Evolutionary conservation across 2,888 invertebrate genomes (phyloP).

Genomic region (Prenolepis imparis): DNA sequence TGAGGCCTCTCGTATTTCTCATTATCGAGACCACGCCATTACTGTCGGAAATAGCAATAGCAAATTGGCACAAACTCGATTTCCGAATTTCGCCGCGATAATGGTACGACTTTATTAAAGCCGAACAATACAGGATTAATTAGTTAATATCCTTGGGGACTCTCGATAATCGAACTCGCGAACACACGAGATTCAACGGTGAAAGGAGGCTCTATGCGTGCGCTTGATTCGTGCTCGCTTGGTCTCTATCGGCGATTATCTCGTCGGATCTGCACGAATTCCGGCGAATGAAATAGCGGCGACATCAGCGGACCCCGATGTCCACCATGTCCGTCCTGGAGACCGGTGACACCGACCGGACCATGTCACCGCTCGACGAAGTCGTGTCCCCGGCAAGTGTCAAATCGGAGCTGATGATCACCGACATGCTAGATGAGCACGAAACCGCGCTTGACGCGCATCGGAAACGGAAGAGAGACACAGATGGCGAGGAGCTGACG

Average conservation of each 20-base stretch:
- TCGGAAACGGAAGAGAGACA: slow-evolving; percentile 81
- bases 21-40: slow-evolving; percentile 17
- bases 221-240: slow-evolving; percentile 55
- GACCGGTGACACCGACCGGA: slow-evolving; percentile 79
- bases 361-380: slow-evolving; percentile 84
- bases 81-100: background rate
- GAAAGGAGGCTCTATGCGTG: slow-evolving; percentile 62
- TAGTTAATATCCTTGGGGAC: slow-evolving; percentile 5
- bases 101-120: slow-evolving; percentile 5
- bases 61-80: slow-evolving; percentile 2
- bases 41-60: background rate
- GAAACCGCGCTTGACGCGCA: slow-evolving; percentile 75
- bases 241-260: slow-evolving; percentile 39
- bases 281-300: slow-evolving; percentile 57
- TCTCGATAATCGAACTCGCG: slow-evolving; percentile 1
- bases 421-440: slow-evolving; percentile 84
- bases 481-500: slow-evolving; percentile 79
- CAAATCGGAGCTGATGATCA: slow-evolving; percentile 84
- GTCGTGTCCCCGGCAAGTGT: slow-evolving; percentile 83
- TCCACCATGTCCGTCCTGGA: slow-evolving; percentile 82
- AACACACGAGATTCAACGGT: slow-evolving; percentile 39
- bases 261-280: slow-evolving; percentile 57
- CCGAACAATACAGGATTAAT: background rate
- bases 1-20: background rate
- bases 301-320: slow-evolving; percentile 33